Percentiles rank a stretch among this genome's conserved stretches.
These are phyloP conservation scores for Triops longicaudatus DNA, from an alignment of 1,140 invertebrate genomes.

Conservation along the genomic window DNA sequence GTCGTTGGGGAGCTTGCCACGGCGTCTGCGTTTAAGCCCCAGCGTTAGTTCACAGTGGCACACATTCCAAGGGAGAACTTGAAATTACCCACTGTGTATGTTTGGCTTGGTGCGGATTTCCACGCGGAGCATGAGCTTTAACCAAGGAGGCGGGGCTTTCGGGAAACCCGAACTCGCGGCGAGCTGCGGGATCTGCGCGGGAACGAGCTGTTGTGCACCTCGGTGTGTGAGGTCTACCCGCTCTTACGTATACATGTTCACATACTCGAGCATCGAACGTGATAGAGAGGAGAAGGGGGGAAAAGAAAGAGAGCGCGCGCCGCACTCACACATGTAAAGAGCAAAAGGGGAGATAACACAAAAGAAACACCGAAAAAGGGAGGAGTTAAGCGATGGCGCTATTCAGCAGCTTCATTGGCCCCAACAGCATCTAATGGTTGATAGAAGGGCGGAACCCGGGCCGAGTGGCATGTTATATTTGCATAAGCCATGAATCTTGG, in stretches of 20 bases:
- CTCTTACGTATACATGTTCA: neutral
- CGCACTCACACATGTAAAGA: neutral
- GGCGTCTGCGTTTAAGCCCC: neutral
- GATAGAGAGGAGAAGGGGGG: neutral
- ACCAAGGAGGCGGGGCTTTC: neutral
- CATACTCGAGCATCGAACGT: neutral
- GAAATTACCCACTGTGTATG: neutral
- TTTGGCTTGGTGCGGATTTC: neutral
- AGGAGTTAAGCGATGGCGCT: neutral
- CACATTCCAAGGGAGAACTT: neutral
- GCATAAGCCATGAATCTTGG: neutral
- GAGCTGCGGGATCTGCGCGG: neutral
- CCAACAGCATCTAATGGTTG: conserved; percentile 1
- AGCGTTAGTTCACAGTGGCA: neutral
- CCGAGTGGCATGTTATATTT: neutral
- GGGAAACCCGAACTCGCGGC: neutral
- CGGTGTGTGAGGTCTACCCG: neutral
- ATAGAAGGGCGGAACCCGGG: neutral
- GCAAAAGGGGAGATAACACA: neutral
- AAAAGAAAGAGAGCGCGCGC: neutral
- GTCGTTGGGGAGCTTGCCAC: neutral
- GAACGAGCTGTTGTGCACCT: neutral
- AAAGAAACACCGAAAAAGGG: neutral
- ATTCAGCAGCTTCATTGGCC: conserved; percentile 14
- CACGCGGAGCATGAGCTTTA: neutral